Conservation (phyloP, 2,888 invertebrate genomes). For the Dione vanillae region DNA sequence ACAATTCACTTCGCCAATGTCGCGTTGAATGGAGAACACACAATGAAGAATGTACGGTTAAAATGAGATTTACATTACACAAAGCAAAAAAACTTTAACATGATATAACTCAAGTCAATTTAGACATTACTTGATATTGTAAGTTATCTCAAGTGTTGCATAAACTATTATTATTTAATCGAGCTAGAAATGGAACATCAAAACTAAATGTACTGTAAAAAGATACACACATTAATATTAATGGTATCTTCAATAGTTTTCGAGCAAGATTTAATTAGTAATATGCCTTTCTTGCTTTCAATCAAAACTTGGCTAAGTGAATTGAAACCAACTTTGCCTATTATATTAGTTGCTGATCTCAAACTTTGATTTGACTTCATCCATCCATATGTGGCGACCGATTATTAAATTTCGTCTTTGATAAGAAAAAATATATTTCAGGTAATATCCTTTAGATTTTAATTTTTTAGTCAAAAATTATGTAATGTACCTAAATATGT, state of each 20-base stretch:
- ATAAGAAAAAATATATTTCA: background rate
- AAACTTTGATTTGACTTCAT: slow-evolving; percentile 31
- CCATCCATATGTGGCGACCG: slow-evolving; percentile 18
- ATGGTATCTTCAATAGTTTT: slow-evolving; percentile 28
- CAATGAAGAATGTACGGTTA: too few species aligned
- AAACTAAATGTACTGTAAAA: slow-evolving; percentile 42
- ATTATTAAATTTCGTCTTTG: slow-evolving; percentile 28
- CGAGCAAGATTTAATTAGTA: slow-evolving; percentile 41
- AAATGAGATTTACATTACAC: too few species aligned
- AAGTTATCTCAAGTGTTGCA: background rate
- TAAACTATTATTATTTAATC: slow-evolving; percentile 34
- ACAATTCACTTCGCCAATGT: too few species aligned
- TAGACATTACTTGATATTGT: background rate
- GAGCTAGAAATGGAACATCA: slow-evolving; percentile 34
- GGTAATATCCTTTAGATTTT: too few species aligned
- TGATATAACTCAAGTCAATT: background rate
- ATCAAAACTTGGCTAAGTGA: slow-evolving; percentile 34
- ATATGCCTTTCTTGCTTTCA: slow-evolving; percentile 35
- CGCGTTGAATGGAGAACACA: too few species aligned
- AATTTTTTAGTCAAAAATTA: too few species aligned
- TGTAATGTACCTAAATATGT: too few species aligned
- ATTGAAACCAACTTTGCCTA: slow-evolving; percentile 35
- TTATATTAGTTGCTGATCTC: slow-evolving; percentile 36
- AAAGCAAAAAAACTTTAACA: too few species aligned
- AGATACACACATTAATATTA: slow-evolving; percentile 36